phyloP scores from a whole-genome alignment of 37 sponge, comb jelly and placozoan genomes.

The Beroe forskalii region DNA sequence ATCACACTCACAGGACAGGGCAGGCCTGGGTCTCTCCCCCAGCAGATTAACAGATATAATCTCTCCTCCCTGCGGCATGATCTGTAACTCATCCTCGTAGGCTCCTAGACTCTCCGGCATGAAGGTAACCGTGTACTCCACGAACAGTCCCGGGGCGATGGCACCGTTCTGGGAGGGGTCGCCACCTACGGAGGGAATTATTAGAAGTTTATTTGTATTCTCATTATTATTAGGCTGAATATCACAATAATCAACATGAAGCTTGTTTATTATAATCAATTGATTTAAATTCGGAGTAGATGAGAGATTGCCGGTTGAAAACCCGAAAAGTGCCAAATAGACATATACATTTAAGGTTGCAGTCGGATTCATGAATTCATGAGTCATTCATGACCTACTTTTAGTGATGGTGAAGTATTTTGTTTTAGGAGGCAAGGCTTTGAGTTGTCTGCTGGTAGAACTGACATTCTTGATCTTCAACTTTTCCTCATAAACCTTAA shows the following conservation, averaged over 20 bases:
- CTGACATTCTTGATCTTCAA: conserved; percentile 58
- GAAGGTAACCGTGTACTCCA: conserved; percentile 63
- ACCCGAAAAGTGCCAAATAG: too few relatives aligned
- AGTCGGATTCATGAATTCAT: too few relatives aligned
- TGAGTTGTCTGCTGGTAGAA: conserved; percentile 17
- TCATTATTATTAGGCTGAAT: too few relatives aligned
- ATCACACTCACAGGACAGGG: conserved; percentile 19
- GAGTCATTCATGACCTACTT: too few relatives aligned
- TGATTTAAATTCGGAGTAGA: too few relatives aligned
- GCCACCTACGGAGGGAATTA: neutral
- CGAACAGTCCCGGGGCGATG: conserved; percentile 38
- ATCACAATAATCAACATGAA: too few relatives aligned
- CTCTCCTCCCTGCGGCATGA: conserved; percentile 39
- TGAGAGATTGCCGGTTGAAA: too few relatives aligned
- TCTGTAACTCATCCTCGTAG: conserved; percentile 28
- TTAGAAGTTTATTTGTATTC: too few relatives aligned
- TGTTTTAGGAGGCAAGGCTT: conserved; percentile 42
- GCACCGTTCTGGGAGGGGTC: conserved; percentile 48
- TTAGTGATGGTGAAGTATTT: conserved; percentile 46
- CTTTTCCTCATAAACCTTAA: conserved; percentile 21
- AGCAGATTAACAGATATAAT: neutral
- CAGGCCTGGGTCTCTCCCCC: conserved; percentile 9
- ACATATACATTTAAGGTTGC: too few relatives aligned
- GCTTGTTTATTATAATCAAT: too few relatives aligned
- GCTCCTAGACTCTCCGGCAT: conserved; percentile 24